phyloP scores from a whole-genome alignment of 1,140 invertebrate species.

The Cyphomyrmex costatus region DNA sequence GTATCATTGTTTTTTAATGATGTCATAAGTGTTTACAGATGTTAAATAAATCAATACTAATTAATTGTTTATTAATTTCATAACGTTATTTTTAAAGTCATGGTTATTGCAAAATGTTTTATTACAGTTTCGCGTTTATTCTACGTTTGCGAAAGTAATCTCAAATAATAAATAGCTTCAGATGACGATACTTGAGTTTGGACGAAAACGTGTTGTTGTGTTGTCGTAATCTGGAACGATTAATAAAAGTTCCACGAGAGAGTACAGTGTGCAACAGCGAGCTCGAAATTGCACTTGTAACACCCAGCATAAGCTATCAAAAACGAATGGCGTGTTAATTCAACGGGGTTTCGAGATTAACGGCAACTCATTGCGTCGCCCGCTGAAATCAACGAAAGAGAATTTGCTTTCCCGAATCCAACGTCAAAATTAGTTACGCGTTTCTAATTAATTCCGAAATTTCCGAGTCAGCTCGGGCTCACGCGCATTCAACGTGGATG shows the following conservation, averaged over 20 bases:
- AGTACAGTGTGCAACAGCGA: slow-evolving; percentile 7
- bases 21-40: background rate
- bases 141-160: background rate
- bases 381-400: slow-evolving; percentile 24
- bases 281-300: slow-evolving; percentile 44
- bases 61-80: background rate
- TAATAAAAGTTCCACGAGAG: slow-evolving; percentile 55
- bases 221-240: slow-evolving; percentile 57
- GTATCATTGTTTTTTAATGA: background rate
- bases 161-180: slow-evolving; percentile 8
- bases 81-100: background rate
- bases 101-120: background rate
- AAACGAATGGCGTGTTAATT: slow-evolving; percentile 48
- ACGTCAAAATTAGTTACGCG: slow-evolving; percentile 50
- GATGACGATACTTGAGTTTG: background rate
- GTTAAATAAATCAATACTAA: background rate
- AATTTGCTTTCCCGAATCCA: background rate
- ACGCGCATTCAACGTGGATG: background rate
- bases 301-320: slow-evolving; percentile 30
- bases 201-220: slow-evolving; percentile 14
- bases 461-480: background rate
- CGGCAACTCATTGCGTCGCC: slow-evolving; percentile 25
- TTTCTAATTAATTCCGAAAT: slow-evolving; percentile 53
- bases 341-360: slow-evolving; percentile 39
- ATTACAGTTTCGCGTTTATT: background rate